Base-by-base conservation (phyloP, 2,888 invertebrate genomes). In the Andrena dorsata region DNA sequence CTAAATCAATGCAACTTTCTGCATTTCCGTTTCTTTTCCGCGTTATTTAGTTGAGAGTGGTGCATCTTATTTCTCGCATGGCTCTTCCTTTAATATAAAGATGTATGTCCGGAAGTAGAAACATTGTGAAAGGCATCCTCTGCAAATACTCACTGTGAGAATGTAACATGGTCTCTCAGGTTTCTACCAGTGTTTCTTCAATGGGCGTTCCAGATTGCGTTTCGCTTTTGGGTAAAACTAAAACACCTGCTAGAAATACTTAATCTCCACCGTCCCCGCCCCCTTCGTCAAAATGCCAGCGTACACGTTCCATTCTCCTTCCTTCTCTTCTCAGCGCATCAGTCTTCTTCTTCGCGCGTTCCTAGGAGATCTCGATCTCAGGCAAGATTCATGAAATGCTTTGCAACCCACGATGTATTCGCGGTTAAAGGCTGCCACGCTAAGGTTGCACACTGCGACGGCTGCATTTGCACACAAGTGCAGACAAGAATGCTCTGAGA, bases 301-400 rank as follows among this genome's bases (percentile, higher is more conserved):
- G 49, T 30, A 23, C 58, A 28, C 64, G 64, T 49, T 49, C 49
- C 26, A 26, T 8, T 23, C 20, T 60, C 61, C 2, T 61, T 20
- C 26, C 7, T 60, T 26, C 16, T n/a, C 0, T 16, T 2, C 30
- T 13, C 7, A 30, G 6, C 20, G 56, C 75, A 74, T 60, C 65
- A 28, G 35, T 75, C 47, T 75, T 16, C 64, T 1, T 47, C 58
- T 41, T 71, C 10, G 3, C 30, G 49, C 23, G 30, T 61, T 68
- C 53, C 41, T 65, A 20, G 51, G 35, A 41, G 68, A 66, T 35
- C 30, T 49, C 47, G 66, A 66, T 70, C 20, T 53, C 23, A 30
- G 7, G 51, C 28, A 64, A 70, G 79, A 79, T 79, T 79, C 68
- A 8, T 41, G 63, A 74, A 76, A 66, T 64, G 64, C 61, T 58